Base-by-base conservation (phyloP, 2,888 invertebrate genomes). In the Resseliella maxima region DNA sequence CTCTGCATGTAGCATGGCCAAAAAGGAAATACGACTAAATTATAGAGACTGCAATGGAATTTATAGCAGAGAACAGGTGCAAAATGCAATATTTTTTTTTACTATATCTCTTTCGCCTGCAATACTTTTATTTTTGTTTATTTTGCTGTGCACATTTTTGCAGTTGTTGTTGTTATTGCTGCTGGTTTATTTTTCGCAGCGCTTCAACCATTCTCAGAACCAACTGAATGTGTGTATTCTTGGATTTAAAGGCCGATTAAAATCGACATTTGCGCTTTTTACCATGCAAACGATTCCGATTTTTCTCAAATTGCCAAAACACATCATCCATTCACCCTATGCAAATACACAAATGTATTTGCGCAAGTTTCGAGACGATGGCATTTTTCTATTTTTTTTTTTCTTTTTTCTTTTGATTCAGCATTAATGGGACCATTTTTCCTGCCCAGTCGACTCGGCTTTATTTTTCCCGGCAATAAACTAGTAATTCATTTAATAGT, bases 401-500 rank as follows among this genome's bases (percentile, higher is more conserved):
- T 18, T 8, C 46, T 41, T 18, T 50, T 50, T 6, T 18, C 50
- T 10, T 18, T 50, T 1, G 46, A 50, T 8, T 15, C 46, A 18
- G 46, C 18, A 15, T 50, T 50, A 15, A 50, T 18, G 15, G 46
- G 15, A 50, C 18, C 41, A 12, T 12, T 15, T 50, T 50, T 18
- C 8, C n/a, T n/a, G n/a, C 46, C 8, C 72, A 15, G 27, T 35
- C 59, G 59, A 59, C 0, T 24, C 59, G 59, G 59, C 35, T 72
- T 31, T 72, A 72, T 31, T 12, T 50, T 8, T 72, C 21, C n/a
- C 24, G 0, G 72, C 31, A 72, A 72, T 72, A 72, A 72, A 72
- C 72, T 72, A 72, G 72, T 72, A 72, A 72, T 72, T 72, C 72
- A 72, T 72, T 72, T 72, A 72, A 31, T 72, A 72, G 31, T 72